phyloP scores from a whole-genome alignment of 2,113 vertebrate genomes.

The Microcebus griseorufus region DNA sequence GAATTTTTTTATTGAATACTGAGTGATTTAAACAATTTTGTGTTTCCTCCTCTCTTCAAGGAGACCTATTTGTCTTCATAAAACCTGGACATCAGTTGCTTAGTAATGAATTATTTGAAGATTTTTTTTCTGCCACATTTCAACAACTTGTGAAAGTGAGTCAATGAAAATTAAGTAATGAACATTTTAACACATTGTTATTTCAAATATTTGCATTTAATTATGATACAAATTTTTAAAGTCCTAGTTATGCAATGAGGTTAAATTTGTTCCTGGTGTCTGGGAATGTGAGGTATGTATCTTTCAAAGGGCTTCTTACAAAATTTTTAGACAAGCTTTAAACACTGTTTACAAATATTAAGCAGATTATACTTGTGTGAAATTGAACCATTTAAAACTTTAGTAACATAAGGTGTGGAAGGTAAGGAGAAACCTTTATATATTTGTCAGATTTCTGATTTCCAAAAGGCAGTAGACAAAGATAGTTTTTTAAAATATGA shows the following conservation, averaged over 20 bases:
- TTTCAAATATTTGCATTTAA: neutral
- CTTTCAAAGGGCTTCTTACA: neutral
- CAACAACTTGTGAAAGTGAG: neutral
- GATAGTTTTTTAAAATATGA: neutral
- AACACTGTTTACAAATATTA: neutral
- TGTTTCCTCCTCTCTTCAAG: neutral
- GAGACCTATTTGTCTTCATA: neutral
- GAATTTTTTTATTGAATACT: neutral
- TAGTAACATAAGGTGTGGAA: neutral
- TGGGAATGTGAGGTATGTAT: neutral
- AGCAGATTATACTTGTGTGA: neutral
- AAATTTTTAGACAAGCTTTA: neutral
- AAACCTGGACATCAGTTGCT: neutral
- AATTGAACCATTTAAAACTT: neutral
- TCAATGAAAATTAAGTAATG: neutral
- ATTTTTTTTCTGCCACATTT: neutral
- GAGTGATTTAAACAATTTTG: neutral
- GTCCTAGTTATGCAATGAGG: neutral
- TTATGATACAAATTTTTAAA: neutral
- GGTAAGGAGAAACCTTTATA: neutral
- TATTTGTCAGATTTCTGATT: neutral
- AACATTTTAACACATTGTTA: neutral
- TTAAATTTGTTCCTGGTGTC: neutral
- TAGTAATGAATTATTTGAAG: neutral
- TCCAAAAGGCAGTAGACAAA: slow-evolving; percentile 8